phyloP scores from a whole-genome alignment of 1,140 invertebrate species.

The Dendroctonus valens region DNA sequence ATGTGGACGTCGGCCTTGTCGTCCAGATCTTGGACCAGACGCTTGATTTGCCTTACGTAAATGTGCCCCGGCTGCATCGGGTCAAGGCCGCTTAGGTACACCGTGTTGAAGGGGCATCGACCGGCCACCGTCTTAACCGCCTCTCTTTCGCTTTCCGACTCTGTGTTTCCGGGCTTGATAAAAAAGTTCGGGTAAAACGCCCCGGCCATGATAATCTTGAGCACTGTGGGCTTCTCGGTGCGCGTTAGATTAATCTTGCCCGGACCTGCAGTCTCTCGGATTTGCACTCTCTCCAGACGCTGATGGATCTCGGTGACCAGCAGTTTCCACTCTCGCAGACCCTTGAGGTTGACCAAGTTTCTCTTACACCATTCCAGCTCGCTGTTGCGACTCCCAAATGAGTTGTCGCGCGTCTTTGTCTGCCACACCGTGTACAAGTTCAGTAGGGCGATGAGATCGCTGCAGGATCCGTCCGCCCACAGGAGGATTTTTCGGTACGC shows the following conservation, averaged over 20 bases:
- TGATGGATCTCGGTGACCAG: slow-evolving; percentile 67
- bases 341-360: slow-evolving; percentile 71
- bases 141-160: slow-evolving; percentile 57
- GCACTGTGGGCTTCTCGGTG: slow-evolving; percentile 56
- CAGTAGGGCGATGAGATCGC: slow-evolving; percentile 80
- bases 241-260: slow-evolving; percentile 51
- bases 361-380: slow-evolving; percentile 71
- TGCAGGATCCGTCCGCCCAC: slow-evolving; percentile 79
- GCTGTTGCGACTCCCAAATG: slow-evolving; percentile 32
- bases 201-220: slow-evolving; percentile 70
- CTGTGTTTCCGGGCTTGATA: slow-evolving; percentile 53
- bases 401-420: slow-evolving; percentile 39
- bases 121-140: slow-evolving; percentile 65
- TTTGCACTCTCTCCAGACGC: slow-evolving; percentile 59
- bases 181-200: slow-evolving; percentile 95
- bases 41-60: slow-evolving; percentile 39
- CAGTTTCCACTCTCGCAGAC: slow-evolving; percentile 70
- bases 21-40: slow-evolving; percentile 22
- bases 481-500: slow-evolving; percentile 75
- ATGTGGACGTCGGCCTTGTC: slow-evolving; percentile 55
- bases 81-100: slow-evolving; percentile 60
- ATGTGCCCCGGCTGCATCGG: slow-evolving; percentile 62
- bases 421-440: slow-evolving; percentile 68
- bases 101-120: slow-evolving; percentile 72
- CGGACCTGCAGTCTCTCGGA: slow-evolving; percentile 50